These are phyloP conservation scores for Nymphicus hollandicus DNA, from an alignment of 2,113 vertebrate genomes.

Conservation along the genomic window DNA sequence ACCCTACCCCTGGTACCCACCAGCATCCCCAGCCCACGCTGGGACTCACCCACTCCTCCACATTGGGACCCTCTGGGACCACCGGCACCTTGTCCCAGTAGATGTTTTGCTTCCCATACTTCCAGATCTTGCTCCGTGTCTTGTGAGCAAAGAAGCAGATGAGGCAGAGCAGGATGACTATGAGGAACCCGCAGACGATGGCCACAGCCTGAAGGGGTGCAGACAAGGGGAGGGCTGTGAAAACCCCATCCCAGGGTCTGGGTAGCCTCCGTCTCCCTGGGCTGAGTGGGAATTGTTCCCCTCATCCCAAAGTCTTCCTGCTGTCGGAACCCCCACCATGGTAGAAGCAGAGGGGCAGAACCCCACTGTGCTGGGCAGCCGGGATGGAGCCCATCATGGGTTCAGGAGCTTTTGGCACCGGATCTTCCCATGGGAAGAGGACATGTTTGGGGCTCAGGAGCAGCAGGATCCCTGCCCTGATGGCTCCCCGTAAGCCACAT, in stretches of 20 bases:
- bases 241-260: accelerated
- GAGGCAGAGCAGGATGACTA: conserved; percentile 76
- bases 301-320: neutral
- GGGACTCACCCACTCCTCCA: conserved; percentile 83
- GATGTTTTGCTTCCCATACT: conserved; percentile 80
- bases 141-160: conserved; percentile 83
- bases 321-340: accelerated
- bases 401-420: neutral
- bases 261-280: neutral
- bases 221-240: neutral
- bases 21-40: neutral
- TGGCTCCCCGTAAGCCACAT: neutral
- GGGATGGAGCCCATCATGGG: neutral
- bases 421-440: neutral
- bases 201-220: conserved; percentile 74
- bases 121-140: conserved; percentile 85
- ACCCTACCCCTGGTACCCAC: neutral
- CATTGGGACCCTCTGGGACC: conserved; percentile 69
- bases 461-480: neutral
- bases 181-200: conserved; percentile 81
- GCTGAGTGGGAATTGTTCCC: neutral
- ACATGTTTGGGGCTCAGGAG: neutral
- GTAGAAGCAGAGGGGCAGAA: neutral
- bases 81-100: conserved; percentile 74
- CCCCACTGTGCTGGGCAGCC: accelerated